phyloP scores from a whole-genome alignment of 2,113 vertebrate species.

The Myotis davidii region DNA sequence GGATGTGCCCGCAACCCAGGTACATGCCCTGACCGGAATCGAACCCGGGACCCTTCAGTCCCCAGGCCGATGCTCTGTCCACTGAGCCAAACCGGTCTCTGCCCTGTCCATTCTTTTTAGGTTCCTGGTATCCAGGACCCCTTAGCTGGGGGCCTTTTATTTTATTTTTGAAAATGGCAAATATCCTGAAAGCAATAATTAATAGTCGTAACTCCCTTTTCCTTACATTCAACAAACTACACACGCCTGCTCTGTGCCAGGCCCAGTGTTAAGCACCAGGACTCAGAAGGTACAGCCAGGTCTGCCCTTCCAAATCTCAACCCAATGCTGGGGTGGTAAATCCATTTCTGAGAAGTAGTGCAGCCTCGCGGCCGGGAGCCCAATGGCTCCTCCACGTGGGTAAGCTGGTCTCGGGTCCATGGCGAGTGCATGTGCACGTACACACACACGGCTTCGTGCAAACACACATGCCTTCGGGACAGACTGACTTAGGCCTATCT shows the following conservation, averaged over 20 bases:
- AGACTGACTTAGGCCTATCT: not conserved
- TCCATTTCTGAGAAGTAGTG: not conserved
- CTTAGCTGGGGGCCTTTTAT: not conserved
- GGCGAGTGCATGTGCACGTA: too few species aligned
- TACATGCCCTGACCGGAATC: too few species aligned
- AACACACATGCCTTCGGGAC: not conserved
- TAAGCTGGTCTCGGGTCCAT: not conserved
- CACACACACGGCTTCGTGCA: too few species aligned
- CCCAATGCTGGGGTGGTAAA: not conserved
- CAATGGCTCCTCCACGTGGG: not conserved
- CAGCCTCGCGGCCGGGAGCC: not conserved
- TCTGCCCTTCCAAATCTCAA: not conserved
- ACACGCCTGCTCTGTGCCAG: not conserved
- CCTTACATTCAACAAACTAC: fast-evolving
- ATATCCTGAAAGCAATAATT: not conserved
- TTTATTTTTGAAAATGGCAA: not conserved
- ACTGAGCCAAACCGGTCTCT: too few species aligned
- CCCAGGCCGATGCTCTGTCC: too few species aligned
- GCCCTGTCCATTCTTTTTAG: not conserved
- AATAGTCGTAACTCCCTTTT: not conserved
- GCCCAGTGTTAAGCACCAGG: not conserved
- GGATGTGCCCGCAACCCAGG: too few species aligned
- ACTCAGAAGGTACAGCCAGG: too few species aligned
- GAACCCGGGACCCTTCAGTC: too few species aligned
- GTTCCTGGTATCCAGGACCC: not conserved